Conservation (phyloP, 2,113 vertebrate genomes). For the Meriones unguiculatus region DNA sequence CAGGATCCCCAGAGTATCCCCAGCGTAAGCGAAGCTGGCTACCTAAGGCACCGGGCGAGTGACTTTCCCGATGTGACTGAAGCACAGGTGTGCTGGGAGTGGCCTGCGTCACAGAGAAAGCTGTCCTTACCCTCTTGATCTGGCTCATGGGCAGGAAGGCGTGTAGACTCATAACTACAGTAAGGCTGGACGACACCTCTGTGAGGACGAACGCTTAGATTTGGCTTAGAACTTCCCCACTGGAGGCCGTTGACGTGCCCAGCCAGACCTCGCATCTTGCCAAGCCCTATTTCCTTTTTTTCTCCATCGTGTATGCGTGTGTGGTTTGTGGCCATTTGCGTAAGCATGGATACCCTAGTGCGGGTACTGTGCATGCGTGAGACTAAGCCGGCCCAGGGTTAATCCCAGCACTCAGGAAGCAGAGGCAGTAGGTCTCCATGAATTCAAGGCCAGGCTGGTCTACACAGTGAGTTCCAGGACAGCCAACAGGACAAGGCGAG, state of each 20-base stretch:
- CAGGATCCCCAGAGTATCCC: neutral
- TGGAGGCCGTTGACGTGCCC: neutral
- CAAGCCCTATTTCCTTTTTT: neutral
- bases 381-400: too few relatives aligned
- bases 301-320: neutral
- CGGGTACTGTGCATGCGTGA: neutral
- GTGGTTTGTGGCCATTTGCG: neutral
- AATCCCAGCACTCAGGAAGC: neutral
- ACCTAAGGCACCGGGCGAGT: neutral
- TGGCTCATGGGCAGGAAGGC: neutral
- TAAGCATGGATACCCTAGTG: neutral
- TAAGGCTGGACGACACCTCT: neutral
- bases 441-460: neutral
- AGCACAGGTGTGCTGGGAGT: neutral
- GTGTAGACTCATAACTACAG: neutral
- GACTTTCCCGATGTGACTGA: neutral
- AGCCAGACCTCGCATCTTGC: neutral
- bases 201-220: neutral
- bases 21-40: neutral
- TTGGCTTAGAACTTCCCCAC: neutral
- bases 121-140: neutral
- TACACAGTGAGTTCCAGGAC: neutral
- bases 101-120: rapidly evolving
- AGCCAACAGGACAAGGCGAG: neutral
- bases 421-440: neutral